A percentile compares a stretch with the other conserved stretches of the same genome.
These are phyloP conservation scores for Holacanthus passer DNA, from an alignment of 2,113 vertebrate genomes.

Conservation along the genomic window DNA sequence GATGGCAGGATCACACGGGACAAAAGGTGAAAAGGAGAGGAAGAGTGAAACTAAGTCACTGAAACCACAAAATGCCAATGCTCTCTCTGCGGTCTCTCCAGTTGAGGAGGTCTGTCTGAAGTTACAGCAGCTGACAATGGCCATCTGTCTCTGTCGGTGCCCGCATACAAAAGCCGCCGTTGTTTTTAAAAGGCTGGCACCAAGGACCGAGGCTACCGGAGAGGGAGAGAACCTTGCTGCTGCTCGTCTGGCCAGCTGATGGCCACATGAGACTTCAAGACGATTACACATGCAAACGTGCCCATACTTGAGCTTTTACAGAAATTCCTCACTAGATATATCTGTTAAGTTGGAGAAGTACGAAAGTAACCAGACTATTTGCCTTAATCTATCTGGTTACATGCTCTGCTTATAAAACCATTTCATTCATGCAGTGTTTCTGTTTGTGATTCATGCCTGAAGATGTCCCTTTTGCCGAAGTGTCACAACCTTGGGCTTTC, in stretches of 20 bases:
- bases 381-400: background rate
- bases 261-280: background rate
- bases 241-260: conserved; percentile 5
- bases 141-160: conserved; percentile 63
- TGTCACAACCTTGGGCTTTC: background rate
- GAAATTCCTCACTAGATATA: background rate
- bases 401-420: background rate
- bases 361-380: background rate
- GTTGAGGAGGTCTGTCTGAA: conserved; percentile 73
- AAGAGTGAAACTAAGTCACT: conserved; percentile 60
- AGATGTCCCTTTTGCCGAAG: background rate
- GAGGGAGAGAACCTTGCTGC: conserved; percentile 28
- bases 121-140: conserved; percentile 73
- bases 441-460: background rate
- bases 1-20: conserved; percentile 35
- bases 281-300: background rate
- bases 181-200: conserved; percentile 70
- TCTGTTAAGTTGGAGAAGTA: background rate
- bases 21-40: conserved; percentile 72
- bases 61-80: conserved; percentile 60
- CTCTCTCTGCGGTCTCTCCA: conserved; percentile 66
- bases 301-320: background rate
- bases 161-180: conserved; percentile 67
- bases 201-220: conserved; percentile 35
- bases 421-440: background rate